These are phyloP conservation scores for Rousettus madagascariensis DNA, from an alignment of 2,797 vertebrate genomes.

Conservation along the genomic window DNA sequence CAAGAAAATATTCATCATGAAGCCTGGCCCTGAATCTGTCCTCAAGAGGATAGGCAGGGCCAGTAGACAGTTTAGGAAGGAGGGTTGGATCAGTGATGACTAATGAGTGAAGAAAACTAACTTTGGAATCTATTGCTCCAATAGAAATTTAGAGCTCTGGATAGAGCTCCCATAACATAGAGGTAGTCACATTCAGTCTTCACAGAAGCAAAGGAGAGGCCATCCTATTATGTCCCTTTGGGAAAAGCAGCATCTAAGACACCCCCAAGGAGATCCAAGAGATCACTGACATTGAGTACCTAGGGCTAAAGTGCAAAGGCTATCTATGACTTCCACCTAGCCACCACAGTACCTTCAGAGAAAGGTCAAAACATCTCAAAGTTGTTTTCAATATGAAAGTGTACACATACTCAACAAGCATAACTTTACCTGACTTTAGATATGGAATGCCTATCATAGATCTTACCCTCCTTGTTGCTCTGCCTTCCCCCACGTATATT, in stretches of 20 bases:
- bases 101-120: conserved; percentile 63
- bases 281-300: not conserved
- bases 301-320: not conserved
- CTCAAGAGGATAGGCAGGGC: conserved; percentile 64
- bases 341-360: not conserved
- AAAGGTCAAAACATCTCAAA: conserved; percentile 15
- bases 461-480: not conserved
- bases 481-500: not conserved
- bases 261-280: not conserved
- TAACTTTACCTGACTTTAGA: not conserved
- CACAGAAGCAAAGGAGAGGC: not conserved
- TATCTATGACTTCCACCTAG: not conserved
- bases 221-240: not conserved
- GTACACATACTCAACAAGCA: not conserved
- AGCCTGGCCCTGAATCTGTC: conserved; percentile 60
- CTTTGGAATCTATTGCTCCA: conserved; percentile 50
- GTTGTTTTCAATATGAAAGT: conserved; percentile 36
- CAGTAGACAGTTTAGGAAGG: conserved; percentile 58
- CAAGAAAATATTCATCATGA: conserved; percentile 67
- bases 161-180: not conserved
- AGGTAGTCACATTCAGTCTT: not conserved
- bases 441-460: not conserved
- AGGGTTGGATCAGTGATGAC: conserved; percentile 60
- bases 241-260: conserved; percentile 30
- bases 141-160: conserved; percentile 42